Evolutionary conservation across 2,797 vertebrate species (phyloP).

Genomic region (Choloepus didactylus): DNA sequence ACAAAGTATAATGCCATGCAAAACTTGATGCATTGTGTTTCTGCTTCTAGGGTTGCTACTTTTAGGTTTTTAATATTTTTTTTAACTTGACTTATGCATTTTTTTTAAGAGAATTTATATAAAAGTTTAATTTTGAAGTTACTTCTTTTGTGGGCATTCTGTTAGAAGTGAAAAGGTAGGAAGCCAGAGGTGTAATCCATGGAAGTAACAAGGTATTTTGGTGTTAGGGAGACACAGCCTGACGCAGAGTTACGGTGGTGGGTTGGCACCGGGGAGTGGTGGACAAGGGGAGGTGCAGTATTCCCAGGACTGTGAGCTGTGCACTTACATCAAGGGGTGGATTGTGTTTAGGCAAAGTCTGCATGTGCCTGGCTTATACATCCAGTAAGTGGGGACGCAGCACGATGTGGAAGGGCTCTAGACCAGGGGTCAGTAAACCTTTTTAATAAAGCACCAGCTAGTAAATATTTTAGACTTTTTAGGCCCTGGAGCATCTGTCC

Average conservation of each 20-base stretch:
- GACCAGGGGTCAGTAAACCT: neutral
- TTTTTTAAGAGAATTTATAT: neutral
- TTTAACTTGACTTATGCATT: neutral
- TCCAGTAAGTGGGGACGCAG: neutral
- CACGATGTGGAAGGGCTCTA: neutral
- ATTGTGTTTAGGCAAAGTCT: neutral
- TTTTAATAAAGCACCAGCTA: neutral
- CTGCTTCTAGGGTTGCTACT: neutral
- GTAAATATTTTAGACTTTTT: neutral
- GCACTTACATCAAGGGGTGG: rapidly evolving
- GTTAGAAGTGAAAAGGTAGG: neutral
- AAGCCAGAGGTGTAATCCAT: neutral
- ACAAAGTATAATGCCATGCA: neutral
- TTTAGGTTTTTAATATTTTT: neutral
- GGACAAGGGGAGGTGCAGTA: neutral
- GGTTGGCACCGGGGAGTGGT: neutral
- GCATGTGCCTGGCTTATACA: rapidly evolving
- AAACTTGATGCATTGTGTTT: neutral
- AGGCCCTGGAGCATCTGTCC: neutral
- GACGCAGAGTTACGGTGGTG: neutral
- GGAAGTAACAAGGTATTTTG: neutral
- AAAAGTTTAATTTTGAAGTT: conserved; percentile 23
- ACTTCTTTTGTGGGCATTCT: neutral
- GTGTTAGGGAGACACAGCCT: neutral
- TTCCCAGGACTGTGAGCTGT: neutral